Conservation (phyloP, 2,113 vertebrate species). For the Panthera leo region DNA sequence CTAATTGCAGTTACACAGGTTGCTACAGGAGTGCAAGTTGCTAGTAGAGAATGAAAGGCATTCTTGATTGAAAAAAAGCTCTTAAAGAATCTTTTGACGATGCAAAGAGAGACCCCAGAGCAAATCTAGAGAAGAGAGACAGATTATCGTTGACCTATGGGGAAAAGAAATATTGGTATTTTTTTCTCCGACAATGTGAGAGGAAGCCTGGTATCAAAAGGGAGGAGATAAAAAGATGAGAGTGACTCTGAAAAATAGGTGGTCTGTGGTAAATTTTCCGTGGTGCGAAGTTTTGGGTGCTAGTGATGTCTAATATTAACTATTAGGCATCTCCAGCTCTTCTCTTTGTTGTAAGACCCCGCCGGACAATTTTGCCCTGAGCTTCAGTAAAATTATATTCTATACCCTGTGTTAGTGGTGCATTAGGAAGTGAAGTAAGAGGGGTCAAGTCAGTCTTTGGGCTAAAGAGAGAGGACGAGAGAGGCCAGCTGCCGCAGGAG, state of each 20-base stretch:
- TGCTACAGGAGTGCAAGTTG: background rate
- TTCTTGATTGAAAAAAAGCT: background rate
- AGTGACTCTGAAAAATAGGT: background rate
- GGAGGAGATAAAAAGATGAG: background rate
- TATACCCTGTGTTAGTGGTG: background rate
- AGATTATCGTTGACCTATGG: background rate
- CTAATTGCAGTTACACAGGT: background rate
- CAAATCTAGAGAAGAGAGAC: background rate
- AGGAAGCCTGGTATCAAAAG: background rate
- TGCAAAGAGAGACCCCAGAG: background rate
- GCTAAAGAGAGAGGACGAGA: background rate
- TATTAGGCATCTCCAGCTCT: background rate
- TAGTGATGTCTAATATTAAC: background rate
- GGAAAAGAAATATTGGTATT: background rate
- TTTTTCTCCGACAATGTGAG: background rate
- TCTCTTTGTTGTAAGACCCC: background rate
- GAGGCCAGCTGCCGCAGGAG: background rate
- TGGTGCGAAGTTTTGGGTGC: background rate
- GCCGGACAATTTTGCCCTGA: background rate
- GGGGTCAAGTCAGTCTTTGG: background rate
- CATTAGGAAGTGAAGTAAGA: background rate
- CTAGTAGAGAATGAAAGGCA: background rate
- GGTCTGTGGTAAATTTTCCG: background rate
- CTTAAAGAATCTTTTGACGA: background rate
- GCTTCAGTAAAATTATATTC: background rate